Base-by-base conservation (phyloP, 2,797 vertebrate species). In the Kryptopterus vitreolus region DNA sequence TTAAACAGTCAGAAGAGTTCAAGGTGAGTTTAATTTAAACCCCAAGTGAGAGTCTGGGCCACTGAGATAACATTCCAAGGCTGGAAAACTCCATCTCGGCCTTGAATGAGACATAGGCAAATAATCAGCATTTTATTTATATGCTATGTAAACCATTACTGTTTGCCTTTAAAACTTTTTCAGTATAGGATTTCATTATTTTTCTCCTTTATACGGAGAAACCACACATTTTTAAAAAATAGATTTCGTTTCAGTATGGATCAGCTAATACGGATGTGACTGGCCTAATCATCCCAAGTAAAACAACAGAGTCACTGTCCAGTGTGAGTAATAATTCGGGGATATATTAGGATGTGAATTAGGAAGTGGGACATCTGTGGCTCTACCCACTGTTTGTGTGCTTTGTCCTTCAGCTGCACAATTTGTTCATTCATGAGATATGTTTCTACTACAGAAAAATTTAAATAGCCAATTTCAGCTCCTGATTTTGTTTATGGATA, bases 341-440 rank as follows among this genome's bases (percentile, higher is more conserved):
- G 11, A 22, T 33, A 53, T 71, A 71, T 71, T n/a, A 53, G 50
- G 29, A 53, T 71, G 29, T 53, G 69, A 55, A 72, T 35, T 33
- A 72, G 29, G 29, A 72, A 72, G 50, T 55, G 12, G 3, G 29
- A 55, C 29, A 55, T 72, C 50, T 72, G 69, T 72, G 69, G 29
- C 12, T n/a, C 4, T 16, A 13, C 12, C 16, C 20, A n/a, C 52
- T 72, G 10, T 72, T 55, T 35, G 50, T 33, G 31, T 55, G 7
- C 50, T 55, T 72, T 72, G 69, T 55, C 20, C 18, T 55, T 55
- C 35, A 12, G 20, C 29, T 57, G 10, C 50, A 55, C 3, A 55
- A 50, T 70, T 70, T 70, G 29, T 38, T 55, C 31, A 73, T 55
- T 73, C 53, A 57, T 73, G 12, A 53, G 11, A 20, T 20, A 71